Percentiles rank a stretch among this genome's conserved stretches.
phyloP scores from a whole-genome alignment of 2,888 invertebrate genomes.

The Drosophila siamana region DNA sequence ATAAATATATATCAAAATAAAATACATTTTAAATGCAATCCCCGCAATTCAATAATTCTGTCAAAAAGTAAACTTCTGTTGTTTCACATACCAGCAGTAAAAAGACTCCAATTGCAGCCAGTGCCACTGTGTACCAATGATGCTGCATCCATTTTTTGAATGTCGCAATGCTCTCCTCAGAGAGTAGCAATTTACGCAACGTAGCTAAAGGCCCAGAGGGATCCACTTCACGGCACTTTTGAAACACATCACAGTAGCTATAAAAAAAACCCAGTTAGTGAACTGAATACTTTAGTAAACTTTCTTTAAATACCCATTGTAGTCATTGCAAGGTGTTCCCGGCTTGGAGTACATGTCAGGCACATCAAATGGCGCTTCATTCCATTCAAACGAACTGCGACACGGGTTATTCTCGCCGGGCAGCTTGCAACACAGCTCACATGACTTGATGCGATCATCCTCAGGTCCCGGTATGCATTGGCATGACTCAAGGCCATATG shows the following conservation, averaged over 20 bases:
- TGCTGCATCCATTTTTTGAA: constrained; percentile 94
- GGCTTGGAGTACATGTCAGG: constrained; percentile 97
- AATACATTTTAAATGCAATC: too few relatives aligned
- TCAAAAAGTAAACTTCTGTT: not conserved
- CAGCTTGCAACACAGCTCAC: constrained; percentile 96
- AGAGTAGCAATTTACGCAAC: constrained; percentile 92
- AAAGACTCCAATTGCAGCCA: constrained; percentile 90
- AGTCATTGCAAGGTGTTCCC: constrained; percentile 97
- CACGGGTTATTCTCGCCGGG: constrained; percentile 94
- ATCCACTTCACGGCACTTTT: constrained; percentile 95
- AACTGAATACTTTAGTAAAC: not conserved
- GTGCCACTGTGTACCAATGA: constrained; percentile 95
- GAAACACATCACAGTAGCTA: constrained; percentile 89
- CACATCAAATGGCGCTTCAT: constrained; percentile 94
- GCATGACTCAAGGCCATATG: constrained; percentile 98
- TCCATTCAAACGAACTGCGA: constrained; percentile 96
- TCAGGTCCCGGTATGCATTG: constrained; percentile 93
- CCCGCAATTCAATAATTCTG: not conserved
- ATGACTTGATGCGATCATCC: constrained; percentile 94
- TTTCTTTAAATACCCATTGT: constrained; percentile 89
- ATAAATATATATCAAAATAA: not conserved
- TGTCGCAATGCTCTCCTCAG: constrained; percentile 95
- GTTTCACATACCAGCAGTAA: constrained; percentile 91
- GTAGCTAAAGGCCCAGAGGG: constrained; percentile 97
- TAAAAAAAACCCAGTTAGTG: not conserved